Conservation (phyloP, 2,888 invertebrate genomes). For the Ophraella communa region DNA sequence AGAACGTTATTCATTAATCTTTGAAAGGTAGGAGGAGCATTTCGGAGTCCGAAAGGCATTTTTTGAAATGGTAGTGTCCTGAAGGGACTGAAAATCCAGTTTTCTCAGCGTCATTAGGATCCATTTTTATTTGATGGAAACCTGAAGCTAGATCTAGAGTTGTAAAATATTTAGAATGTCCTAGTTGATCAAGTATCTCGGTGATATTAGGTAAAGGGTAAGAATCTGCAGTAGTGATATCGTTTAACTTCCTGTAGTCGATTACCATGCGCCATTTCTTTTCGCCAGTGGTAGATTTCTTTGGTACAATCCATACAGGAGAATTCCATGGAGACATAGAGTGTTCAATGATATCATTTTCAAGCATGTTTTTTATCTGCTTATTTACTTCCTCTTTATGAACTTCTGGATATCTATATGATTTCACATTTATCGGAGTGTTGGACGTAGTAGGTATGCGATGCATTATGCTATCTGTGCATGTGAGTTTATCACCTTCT, state of each 20-base stretch:
- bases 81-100: conserved; percentile 51
- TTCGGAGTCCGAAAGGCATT: conserved; percentile 30
- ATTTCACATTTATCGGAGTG: conserved; percentile 42
- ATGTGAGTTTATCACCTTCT: conserved; percentile 40
- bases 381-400: conserved; percentile 47
- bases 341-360: conserved; percentile 43
- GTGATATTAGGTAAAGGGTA: conserved; percentile 53
- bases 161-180: conserved; percentile 52
- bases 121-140: conserved; percentile 53
- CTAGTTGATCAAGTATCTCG: conserved; percentile 53
- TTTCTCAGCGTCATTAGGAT: conserved; percentile 46
- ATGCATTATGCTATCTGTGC: conserved; percentile 39
- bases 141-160: conserved; percentile 54
- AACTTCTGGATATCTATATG: conserved; percentile 45
- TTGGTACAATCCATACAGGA: conserved; percentile 41
- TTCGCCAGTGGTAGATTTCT: conserved; percentile 5
- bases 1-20: conserved; percentile 40
- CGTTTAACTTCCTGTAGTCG: conserved; percentile 49
- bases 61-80: background rate
- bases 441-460: conserved; percentile 39
- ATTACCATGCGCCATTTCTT: conserved; percentile 34
- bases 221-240: conserved; percentile 50
- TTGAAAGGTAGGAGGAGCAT: conserved; percentile 33
- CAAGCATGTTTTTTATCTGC: conserved; percentile 43
- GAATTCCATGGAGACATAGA: conserved; percentile 42